These are phyloP conservation scores for Tipula lateralis DNA, from an alignment of 2,888 invertebrate genomes.

Conservation along the genomic window DNA sequence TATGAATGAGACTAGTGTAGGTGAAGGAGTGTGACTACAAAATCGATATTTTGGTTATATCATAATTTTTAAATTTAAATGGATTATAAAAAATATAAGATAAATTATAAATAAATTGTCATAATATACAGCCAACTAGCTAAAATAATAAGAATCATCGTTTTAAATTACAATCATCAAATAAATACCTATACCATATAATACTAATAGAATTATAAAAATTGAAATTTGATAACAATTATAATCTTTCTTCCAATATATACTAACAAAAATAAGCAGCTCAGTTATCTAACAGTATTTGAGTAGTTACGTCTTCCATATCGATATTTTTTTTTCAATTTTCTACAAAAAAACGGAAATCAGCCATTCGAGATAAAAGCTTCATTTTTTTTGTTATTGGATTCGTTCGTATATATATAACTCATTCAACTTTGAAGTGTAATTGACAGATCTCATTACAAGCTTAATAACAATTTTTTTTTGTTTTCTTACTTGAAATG, in stretches of 20 bases:
- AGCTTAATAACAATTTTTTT: neutral
- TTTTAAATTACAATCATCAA: neutral
- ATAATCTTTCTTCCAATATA: neutral
- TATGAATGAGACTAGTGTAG: too few relatives aligned
- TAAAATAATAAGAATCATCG: neutral
- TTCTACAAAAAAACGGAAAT: neutral
- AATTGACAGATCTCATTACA: slow-evolving; percentile 24
- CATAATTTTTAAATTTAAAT: too few relatives aligned
- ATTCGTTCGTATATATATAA: neutral
- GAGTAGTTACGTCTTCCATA: neutral
- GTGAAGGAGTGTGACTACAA: too few relatives aligned
- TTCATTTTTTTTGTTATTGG: neutral
- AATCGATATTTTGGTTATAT: too few relatives aligned
- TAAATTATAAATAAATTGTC: too few relatives aligned
- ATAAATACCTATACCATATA: neutral
- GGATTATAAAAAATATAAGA: too few relatives aligned
- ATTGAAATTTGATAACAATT: neutral
- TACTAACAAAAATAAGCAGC: neutral
- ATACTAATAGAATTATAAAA: neutral
- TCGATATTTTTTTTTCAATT: slow-evolving; percentile 1
- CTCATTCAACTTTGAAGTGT: neutral
- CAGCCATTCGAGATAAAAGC: neutral
- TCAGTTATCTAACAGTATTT: neutral
- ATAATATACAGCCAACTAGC: too few relatives aligned
- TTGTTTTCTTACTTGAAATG: neutral